These are phyloP conservation scores for Nannoperca australis DNA, from an alignment of 2,797 vertebrate genomes.

Conservation along the genomic window DNA sequence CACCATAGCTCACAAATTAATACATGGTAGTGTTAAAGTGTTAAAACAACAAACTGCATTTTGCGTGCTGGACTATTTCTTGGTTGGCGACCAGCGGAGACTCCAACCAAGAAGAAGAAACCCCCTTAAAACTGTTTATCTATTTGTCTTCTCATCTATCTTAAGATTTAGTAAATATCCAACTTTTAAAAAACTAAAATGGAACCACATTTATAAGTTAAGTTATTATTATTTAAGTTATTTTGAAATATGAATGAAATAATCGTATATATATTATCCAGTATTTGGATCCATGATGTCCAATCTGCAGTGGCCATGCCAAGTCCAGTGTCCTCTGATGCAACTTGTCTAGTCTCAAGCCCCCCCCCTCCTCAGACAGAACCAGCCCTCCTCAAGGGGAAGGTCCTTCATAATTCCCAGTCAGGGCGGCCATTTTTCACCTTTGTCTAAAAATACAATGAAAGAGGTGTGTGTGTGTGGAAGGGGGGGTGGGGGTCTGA, in stretches of 20 bases:
- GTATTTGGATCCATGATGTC: conserved; percentile 16
- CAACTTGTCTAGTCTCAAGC: conserved; percentile 12
- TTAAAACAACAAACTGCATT: background rate
- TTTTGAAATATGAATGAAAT: background rate
- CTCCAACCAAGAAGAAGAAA: too few species aligned
- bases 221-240: too few species aligned
- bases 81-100: too few species aligned
- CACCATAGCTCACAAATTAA: background rate
- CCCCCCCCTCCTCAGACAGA: conserved; percentile 34
- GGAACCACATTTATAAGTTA: too few species aligned
- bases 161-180: too few species aligned
- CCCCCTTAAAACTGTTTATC: too few species aligned
- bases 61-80: background rate
- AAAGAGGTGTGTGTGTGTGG: conserved; percentile 54
- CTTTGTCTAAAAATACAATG: conserved; percentile 87
- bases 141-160: background rate
- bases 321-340: conserved; percentile 36
- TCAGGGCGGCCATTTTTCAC: conserved; percentile 81
- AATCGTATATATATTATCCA: background rate
- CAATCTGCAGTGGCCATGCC: background rate
- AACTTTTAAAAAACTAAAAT: too few species aligned
- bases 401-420: conserved; percentile 72
- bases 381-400: conserved; percentile 64
- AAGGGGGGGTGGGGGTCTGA: conserved; percentile 56
- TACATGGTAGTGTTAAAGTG: background rate